Base-by-base conservation (phyloP, 2,113 vertebrate genomes). In the Phaethornis superciliosus region DNA sequence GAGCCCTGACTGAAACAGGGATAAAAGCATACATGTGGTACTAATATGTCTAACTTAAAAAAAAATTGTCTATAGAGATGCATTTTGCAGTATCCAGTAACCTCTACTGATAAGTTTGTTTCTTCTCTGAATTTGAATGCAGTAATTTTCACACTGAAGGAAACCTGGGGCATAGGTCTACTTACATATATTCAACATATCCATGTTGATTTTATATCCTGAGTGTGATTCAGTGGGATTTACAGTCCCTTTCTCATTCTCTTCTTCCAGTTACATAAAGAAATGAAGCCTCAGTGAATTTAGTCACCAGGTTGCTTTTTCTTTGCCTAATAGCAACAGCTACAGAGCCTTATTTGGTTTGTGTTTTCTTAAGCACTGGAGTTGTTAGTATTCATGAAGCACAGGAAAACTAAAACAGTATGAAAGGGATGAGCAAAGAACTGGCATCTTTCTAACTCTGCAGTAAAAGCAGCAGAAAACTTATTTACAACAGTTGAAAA, bases 341-440 rank as follows among this genome's bases (percentile, higher is more conserved):
- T 95, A 97, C 63, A 90, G 87, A 95, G 49, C 55, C 60, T 75
- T 91, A 87, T 95, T 94, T 94, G 58, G 71, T 80, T 94, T 94
- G 81, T 60, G 40, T 95, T 97, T 97, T 94, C 89, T 95, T 78
- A 91, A 97, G 96, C 40, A 74, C 58, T 59, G 80, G 72, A 88
- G 96, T 96, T 97, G 93, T 92, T 97, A 97, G 93, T 87, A 88
- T 80, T 95, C 42, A 1, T 86, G 92, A 96, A 97, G 95, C 90
- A 94, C 80, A 93, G 83, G 65, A 97, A 97, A 97, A 97, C 95
- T 94, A 96, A 97, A 97, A 59, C 70, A 64, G 55, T 96, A 79
- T 94, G 96, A 97, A 96, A 91, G 71, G 46, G 58, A 83, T 85
- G 69, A 94, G 81, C 87, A 95, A 95, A 96, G 83, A 94, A 88